Base-by-base conservation (phyloP, 1,140 invertebrate genomes). In the Anastrepha obliqua region DNA sequence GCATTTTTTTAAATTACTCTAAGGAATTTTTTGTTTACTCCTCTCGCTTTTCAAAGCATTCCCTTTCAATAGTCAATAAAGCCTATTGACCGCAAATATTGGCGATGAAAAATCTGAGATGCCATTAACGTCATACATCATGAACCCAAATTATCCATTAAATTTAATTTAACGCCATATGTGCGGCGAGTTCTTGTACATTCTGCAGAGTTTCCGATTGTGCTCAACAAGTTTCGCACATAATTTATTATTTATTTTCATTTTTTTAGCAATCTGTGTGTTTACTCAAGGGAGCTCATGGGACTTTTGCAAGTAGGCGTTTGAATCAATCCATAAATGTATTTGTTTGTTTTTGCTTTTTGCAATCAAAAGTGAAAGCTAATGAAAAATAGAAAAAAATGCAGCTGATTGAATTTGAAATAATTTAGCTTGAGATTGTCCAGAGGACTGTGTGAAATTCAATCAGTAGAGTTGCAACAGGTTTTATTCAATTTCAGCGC, bases 71-170 rank as follows among this genome's bases (percentile, higher is more conserved):
- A 44, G 42, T 44, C 11, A 74, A 13, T 47, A 39, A 74, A 2
- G 44, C 20, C 9, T 81, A 55, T 55, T 20, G 74, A 81, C 74
- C 74, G 17, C 74, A 81, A 81, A 81, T 81, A 81, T 55, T 55
- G 74, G 20, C 7, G 7, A 55, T 55, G 20, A 51, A 15, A 55
- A 47, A 74, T 47, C 3, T 55, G 9, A 55, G 17, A 55, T 11
- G 6, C 42, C 74, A 81, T 74, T 74, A 74, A 74, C 44, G n/a
- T 29, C 15, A 81, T 47, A 58, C 9, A 29, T 3, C 74, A 81
- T 81, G 17, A 81, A 81, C 74, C 74, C n/a, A 42, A 81, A 81
- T 55, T 81, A 42, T 2, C 20, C 13, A 29, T 20, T 55, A 81
- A 47, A 81, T 81, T 81, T 81, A 6, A 81, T 81, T 81, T 81